Base-by-base conservation (phyloP, 2,113 vertebrate genomes). In the Eulacestoma nigropectus region DNA sequence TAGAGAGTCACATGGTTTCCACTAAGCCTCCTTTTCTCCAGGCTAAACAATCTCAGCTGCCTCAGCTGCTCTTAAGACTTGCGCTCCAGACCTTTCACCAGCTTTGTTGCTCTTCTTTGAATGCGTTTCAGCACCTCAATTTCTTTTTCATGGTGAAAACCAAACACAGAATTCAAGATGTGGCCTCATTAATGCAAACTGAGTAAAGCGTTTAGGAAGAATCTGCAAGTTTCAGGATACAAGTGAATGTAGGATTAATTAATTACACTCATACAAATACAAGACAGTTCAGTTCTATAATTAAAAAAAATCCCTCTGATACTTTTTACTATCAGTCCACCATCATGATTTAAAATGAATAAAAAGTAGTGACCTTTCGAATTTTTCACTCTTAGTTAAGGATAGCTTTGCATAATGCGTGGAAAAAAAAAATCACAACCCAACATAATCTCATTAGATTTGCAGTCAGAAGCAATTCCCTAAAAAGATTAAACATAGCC, bases 401-500 rank as follows among this genome's bases (percentile, higher is more conserved):
- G 60, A 53, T 18, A 88, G 17, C 3, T 94, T 89, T 84, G 23
- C 30, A 68, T 55, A 89, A 59, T 49, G 14, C 12, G n/a, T 70
- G 53, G 5, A 90, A 69, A 80, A 69, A 80, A 64, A 62, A 90
- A 27, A 20, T 1, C 16, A 35, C 15, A 75, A 12, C 7, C 16
- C 19, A 56, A 42, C 15, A 59, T 44, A 89, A 90, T 67, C 67
- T 92, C 62, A 84, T 85, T 81, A 91, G 55, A 65, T 93, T 80
- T 77, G 16, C 30, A 73, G 49, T 87, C 77, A 91, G 59, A 81
- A 76, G 17, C 41, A 81, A 46, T 74, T 91, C 18, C 33, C 87
- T 73, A 69, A 63, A 91, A 95, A 89, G 84, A 87, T 69, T 93
- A 94, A 84, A 80, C 59, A 35, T 62, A 73, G 77, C 73, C 68